Percentiles rank a stretch among this genome's conserved stretches.
These are phyloP conservation scores for Petrocephalus sullivani DNA, from an alignment of 2,797 vertebrate genomes.

Conservation along the genomic window DNA sequence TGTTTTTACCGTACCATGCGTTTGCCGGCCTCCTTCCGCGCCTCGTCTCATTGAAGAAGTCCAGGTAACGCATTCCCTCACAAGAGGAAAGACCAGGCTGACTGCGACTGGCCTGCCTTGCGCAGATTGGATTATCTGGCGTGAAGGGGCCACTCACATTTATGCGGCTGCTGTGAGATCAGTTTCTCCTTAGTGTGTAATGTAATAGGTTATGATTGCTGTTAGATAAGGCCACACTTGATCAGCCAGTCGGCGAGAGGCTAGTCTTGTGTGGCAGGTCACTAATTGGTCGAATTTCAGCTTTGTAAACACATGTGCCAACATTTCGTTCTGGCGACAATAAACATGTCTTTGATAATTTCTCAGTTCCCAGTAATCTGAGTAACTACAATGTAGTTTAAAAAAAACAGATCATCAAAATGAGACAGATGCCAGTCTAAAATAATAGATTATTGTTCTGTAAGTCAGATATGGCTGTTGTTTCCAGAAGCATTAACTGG, in stretches of 20 bases:
- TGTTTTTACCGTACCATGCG: background rate
- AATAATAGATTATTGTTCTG: background rate
- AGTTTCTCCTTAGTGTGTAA: slow-evolving; percentile 3
- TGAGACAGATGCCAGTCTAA: background rate
- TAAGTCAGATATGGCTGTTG: background rate
- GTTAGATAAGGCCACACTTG: background rate
- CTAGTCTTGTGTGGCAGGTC: background rate
- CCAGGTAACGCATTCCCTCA: background rate
- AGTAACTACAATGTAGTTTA: background rate
- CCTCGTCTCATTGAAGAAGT: background rate
- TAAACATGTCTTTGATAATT: background rate
- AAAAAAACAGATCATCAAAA: background rate
- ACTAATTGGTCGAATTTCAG: slow-evolving; percentile 6
- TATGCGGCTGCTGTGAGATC: background rate
- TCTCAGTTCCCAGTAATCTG: background rate
- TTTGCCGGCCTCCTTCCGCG: background rate
- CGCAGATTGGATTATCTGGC: background rate
- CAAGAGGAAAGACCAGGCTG: background rate
- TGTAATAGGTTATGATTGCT: slow-evolving; percentile 8
- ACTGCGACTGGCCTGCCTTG: background rate
- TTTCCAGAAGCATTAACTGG: background rate
- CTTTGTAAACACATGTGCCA: background rate
- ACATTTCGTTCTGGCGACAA: background rate
- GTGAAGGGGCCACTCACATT: background rate
- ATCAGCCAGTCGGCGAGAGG: background rate